These are phyloP conservation scores for Caenorhabditis drosophilae DNA, from an alignment of 2,888 invertebrate species.

Conservation along the genomic window DNA sequence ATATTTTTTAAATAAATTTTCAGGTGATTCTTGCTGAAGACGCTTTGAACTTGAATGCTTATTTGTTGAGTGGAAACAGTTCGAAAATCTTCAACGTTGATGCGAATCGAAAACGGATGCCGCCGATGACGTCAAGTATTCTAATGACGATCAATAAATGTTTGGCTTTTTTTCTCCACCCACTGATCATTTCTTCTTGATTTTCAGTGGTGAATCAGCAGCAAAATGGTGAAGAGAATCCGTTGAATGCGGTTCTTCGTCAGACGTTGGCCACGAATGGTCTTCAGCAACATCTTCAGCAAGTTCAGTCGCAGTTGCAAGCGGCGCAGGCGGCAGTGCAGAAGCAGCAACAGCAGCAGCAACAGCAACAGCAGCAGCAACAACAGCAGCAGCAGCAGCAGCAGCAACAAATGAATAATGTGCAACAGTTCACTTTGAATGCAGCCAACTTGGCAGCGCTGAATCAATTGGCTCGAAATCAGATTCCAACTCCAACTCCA, in stretches of 20 bases:
- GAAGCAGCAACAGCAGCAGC: slow-evolving; percentile 42
- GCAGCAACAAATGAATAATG: slow-evolving; percentile 13
- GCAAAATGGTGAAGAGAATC: slow-evolving; percentile 46
- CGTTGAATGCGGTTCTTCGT: slow-evolving; percentile 48
- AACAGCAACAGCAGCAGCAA: slow-evolving; percentile 23
- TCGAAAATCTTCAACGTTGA: slow-evolving; percentile 43
- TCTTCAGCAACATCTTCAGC: slow-evolving; percentile 43
- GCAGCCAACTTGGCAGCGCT: slow-evolving; percentile 47
- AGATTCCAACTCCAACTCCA: slow-evolving; percentile 21
- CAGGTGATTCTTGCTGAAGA: slow-evolving; percentile 63
- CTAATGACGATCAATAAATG: slow-evolving; percentile 57
- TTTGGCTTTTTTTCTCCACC: slow-evolving; percentile 13
- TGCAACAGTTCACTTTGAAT: slow-evolving; percentile 44
- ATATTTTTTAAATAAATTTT: slow-evolving; percentile 13
- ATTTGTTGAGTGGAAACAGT: slow-evolving; percentile 51
- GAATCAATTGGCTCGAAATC: slow-evolving; percentile 44
- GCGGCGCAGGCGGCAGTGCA: slow-evolving; percentile 26
- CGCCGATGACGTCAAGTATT: slow-evolving; percentile 57
- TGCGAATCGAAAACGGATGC: slow-evolving; percentile 46
- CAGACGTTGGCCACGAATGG: slow-evolving; percentile 51
- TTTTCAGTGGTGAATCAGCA: slow-evolving; percentile 49
- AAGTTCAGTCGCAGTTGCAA: slow-evolving; percentile 39
- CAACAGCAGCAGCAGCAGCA: slow-evolving; percentile 25
- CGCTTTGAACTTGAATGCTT: slow-evolving; percentile 53
- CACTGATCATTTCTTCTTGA: background rate